Evolutionary conservation across 2,113 vertebrate genomes (phyloP), one percentile per base, ranked within the genome.

Genomic region (Eulemur rufifrons): DNA sequence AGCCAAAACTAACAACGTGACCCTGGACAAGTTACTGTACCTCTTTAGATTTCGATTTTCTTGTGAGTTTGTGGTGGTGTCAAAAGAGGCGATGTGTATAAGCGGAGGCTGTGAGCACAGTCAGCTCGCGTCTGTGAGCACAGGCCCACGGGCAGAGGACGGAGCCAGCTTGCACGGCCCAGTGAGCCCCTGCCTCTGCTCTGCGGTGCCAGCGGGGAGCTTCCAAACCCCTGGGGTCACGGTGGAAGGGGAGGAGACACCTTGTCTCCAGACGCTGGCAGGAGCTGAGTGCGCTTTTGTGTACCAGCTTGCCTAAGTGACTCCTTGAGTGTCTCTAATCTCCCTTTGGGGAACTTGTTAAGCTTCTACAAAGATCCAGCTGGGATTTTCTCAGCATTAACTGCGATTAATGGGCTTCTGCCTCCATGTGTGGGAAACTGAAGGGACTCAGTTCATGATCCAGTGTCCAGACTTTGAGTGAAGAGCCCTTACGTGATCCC

Each of bases 281-380:
- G 64, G 39, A 64, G 78, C 68, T 4, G 8, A 42, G 54, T 39
- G 8, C 71, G 47, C 50, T 73, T 91, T 59, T 45, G n/a, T 64
- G 74, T 42, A 12, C 7, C 1, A 0, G 73, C 64, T 81, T n/a
- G n/a, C 10, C 66, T 86, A 71, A 84, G 80, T 34, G 63, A 73
- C 59, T 86, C 56, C 52, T 9, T 47, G 74, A 59, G 80, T 5
- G 0, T 73, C 59, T 77, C 59, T 87, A 47, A 73, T 61, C 80
- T 83, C 68, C 73, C 69, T 85, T 52, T 64, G 64, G 90, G 94
- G 92, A 94, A 85, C 14, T 87, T 87, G 37, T 86, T 96, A 82
- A 94, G 56, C 66, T 59, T 61, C 29, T 74, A 12, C 47, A 32
- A 84, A 83, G 64, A 80, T 78, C 83, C n/a, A 47, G 42, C 68